A percentile compares a stretch with the other conserved stretches of the same genome.
These are phyloP conservation scores for Stichopus chloronotus DNA, from an alignment of 35 echinoderm and acorn worm species.

Conservation along the genomic window DNA sequence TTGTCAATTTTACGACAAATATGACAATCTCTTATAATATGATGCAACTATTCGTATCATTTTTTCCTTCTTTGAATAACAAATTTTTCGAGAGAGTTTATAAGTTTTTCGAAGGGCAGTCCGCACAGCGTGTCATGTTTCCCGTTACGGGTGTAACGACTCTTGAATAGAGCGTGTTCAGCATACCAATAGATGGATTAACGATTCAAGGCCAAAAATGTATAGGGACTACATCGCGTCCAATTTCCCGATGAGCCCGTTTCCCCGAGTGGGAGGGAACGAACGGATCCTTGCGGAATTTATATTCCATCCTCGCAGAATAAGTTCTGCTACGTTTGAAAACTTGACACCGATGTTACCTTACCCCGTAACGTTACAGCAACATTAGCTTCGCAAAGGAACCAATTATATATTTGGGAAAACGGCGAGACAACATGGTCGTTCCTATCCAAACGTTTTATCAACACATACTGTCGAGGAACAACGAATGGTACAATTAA, in stretches of 20 bases:
- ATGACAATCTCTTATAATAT: constrained; percentile 15
- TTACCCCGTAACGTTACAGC: too few relatives aligned
- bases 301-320: constrained; percentile 4
- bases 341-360: constrained; percentile 9
- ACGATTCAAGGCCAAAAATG: constrained; percentile 41
- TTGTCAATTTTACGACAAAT: constrained; percentile 23
- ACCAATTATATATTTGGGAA: too few relatives aligned
- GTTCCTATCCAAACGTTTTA: too few relatives aligned
- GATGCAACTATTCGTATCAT: constrained; percentile 36
- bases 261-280: constrained; percentile 14
- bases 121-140: constrained; percentile 38
- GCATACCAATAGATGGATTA: constrained; percentile 32
- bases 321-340: not conserved
- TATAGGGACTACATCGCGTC: constrained; percentile 13
- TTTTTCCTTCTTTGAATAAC: constrained; percentile 53
- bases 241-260: constrained; percentile 33
- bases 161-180: constrained; percentile 34
- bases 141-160: constrained; percentile 36
- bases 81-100: constrained; percentile 45
- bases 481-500: too few relatives aligned
- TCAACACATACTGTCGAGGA: too few relatives aligned
- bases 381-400: too few relatives aligned
- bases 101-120: constrained; percentile 35
- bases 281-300: not conserved
- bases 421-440: too few relatives aligned